Percentiles rank a stretch among this genome's conserved stretches.
These are phyloP conservation scores for Tautogolabrus adspersus DNA, from an alignment of 2,113 vertebrate genomes.

Conservation along the genomic window DNA sequence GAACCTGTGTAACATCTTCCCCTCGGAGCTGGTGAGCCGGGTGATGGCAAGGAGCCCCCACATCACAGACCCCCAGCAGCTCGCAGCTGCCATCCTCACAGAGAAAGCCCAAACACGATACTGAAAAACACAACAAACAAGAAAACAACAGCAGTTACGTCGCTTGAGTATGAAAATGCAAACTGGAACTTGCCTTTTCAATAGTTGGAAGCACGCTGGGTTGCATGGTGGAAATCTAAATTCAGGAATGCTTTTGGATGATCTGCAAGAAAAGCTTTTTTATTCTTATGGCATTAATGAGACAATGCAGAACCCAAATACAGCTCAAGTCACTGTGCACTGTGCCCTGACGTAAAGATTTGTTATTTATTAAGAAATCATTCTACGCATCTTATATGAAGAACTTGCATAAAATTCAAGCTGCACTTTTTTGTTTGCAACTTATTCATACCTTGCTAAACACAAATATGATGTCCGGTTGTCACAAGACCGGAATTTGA, in stretches of 20 bases:
- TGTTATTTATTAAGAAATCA: conserved; percentile 59
- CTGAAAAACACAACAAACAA: conserved; percentile 61
- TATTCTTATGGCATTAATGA: conserved; percentile 12
- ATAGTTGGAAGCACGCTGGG: neutral
- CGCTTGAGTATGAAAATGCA: neutral
- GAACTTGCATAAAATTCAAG: conserved; percentile 64
- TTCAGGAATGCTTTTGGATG: conserved; percentile 4
- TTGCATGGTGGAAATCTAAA: no score
- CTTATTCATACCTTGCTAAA: neutral
- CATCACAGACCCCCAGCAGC: conserved; percentile 93
- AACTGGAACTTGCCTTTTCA: conserved; percentile 1
- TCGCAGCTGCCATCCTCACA: conserved; percentile 94
- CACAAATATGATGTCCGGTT: neutral
- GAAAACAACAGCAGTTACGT: neutral
- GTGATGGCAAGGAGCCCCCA: conserved; percentile 97
- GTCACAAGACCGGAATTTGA: no score
- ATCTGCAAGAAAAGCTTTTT: neutral
- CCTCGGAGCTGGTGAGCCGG: conserved; percentile 91
- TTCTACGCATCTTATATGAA: conserved; percentile 1
- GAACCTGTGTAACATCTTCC: conserved; percentile 98
- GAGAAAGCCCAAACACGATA: conserved; percentile 93
- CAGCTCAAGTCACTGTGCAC: conserved; percentile 20
- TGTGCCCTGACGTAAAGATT: no score
- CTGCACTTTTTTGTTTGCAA: conserved; percentile 33
- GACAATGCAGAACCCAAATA: conserved; percentile 20